Percentiles rank a stretch among this genome's conserved stretches.
These are phyloP conservation scores for Gnathochromis pfefferi DNA, from an alignment of 2,113 vertebrate genomes.

Conservation along the genomic window DNA sequence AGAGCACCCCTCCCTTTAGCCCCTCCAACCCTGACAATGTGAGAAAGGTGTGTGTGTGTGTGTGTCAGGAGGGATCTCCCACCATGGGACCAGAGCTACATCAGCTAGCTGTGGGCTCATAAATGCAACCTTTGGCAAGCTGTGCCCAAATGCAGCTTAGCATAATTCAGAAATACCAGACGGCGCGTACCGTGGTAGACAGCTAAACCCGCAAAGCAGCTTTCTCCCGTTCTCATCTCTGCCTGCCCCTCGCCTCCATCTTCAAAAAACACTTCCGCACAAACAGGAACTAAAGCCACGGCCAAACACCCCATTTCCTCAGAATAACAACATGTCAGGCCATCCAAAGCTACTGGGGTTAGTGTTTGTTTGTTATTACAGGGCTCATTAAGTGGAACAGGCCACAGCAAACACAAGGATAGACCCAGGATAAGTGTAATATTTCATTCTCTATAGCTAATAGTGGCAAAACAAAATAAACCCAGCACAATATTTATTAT, in stretches of 20 bases:
- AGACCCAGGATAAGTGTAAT: not conserved
- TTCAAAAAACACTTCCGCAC: conserved; percentile 34
- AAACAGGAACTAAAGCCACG: conserved; percentile 28
- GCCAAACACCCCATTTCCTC: not conserved
- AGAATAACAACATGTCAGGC: conserved; percentile 1
- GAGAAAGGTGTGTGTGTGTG: conserved; percentile 12
- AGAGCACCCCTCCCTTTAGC: not conserved
- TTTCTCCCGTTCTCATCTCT: conserved; percentile 53
- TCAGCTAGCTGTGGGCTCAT: conserved; percentile 36
- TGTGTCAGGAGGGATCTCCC: not conserved
- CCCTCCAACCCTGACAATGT: not conserved
- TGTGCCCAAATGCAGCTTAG: conserved; percentile 54
- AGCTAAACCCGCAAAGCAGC: conserved; percentile 57
- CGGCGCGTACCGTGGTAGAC: conserved; percentile 34
- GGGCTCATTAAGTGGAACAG: not conserved
- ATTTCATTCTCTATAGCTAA: not conserved
- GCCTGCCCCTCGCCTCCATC: conserved; percentile 12
- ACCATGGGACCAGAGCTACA: not conserved
- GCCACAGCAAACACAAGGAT: not conserved
- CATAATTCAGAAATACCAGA: conserved; percentile 66
- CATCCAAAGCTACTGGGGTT: not conserved
- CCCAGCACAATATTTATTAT: not conserved
- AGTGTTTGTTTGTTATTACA: conserved; percentile 15
- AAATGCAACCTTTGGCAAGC: conserved; percentile 50
- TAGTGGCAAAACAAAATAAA: not conserved